Conservation (phyloP, 2,113 vertebrate genomes). For the Gyps fulvus region DNA sequence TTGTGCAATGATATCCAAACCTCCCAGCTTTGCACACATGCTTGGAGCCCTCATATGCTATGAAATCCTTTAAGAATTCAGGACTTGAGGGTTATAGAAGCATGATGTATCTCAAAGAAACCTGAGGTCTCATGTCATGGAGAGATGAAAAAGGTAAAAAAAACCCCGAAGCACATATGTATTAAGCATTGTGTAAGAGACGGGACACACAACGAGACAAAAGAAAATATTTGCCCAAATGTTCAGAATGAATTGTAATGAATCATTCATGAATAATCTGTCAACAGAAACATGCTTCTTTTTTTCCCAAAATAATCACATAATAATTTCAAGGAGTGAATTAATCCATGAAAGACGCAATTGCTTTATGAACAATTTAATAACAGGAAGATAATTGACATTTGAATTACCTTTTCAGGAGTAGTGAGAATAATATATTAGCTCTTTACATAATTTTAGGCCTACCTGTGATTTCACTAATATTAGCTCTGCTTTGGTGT, state of each 20-base stretch:
- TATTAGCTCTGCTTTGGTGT: neutral
- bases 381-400: constrained; percentile 8
- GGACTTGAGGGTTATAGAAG: neutral
- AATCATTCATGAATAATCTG: neutral
- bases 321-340: neutral
- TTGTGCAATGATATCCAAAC: neutral
- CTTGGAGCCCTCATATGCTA: neutral
- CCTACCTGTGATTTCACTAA: neutral
- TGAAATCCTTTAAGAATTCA: neutral
- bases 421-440: neutral
- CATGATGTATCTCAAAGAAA: neutral
- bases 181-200: neutral
- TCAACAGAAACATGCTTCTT: neutral
- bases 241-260: neutral
- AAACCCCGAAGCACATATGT: rapidly evolving
- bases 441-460: neutral
- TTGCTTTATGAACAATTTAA: neutral
- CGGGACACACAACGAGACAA: neutral
- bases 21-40: neutral
- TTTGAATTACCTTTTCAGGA: neutral
- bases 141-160: neutral
- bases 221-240: neutral
- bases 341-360: neutral
- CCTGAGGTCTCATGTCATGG: neutral
- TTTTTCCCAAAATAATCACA: neutral